A percentile compares a stretch with the other conserved stretches of the same genome.
Conservation (phyloP, 2,113 vertebrate species). For the Mustela nigripes region DNA sequence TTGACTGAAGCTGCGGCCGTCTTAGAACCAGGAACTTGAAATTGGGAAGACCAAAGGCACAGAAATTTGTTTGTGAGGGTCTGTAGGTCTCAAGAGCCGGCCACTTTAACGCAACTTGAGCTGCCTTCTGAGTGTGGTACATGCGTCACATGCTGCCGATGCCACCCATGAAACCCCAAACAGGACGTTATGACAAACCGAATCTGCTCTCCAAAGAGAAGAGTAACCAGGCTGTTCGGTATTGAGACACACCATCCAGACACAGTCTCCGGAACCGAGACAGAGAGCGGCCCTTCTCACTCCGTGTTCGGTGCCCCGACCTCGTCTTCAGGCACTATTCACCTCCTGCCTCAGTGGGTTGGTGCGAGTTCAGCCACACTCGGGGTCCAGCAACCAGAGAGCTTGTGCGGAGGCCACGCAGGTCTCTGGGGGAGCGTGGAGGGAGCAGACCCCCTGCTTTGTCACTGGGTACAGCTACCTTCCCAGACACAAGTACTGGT, state of each 20-base stretch:
- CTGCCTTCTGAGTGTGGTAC: background rate
- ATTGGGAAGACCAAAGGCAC: conserved; percentile 11
- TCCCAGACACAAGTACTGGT: background rate
- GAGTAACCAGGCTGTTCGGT: too few species aligned
- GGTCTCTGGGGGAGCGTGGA: background rate
- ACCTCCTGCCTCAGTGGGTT: background rate
- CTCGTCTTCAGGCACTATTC: background rate
- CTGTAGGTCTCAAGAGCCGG: background rate
- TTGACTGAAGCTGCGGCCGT: background rate
- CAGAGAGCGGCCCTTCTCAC: background rate
- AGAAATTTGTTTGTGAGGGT: background rate
- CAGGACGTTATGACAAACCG: background rate
- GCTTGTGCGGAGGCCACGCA: background rate
- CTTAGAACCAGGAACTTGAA: background rate
- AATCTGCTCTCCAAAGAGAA: background rate
- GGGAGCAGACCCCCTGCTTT: background rate
- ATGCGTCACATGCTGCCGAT: background rate
- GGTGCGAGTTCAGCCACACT: background rate
- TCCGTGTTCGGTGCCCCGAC: background rate
- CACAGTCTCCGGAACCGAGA: background rate
- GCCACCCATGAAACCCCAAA: background rate
- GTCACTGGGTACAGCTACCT: background rate
- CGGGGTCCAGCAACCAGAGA: too few species aligned
- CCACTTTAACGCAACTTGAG: background rate
- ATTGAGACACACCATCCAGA: background rate